Evolutionary conservation across 2,113 vertebrate species (phyloP).

Genomic region (Formicarius rufipectus): DNA sequence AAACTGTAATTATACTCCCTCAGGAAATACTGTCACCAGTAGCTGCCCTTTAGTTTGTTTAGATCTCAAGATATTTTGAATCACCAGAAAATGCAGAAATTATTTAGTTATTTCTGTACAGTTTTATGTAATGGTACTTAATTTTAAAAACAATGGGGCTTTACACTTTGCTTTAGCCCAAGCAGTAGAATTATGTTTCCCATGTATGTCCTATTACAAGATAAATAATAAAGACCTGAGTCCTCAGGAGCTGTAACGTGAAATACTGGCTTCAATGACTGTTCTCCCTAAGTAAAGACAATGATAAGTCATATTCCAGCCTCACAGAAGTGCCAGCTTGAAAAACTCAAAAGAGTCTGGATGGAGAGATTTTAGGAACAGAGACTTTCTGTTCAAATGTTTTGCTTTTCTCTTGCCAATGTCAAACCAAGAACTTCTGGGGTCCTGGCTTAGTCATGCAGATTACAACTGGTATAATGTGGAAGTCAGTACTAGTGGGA

Average conservation of each 20-base stretch:
- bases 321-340: not conserved
- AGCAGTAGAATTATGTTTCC: not conserved
- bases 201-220: not conserved
- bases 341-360: not conserved
- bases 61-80: not conserved
- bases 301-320: not conserved
- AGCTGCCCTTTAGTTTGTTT: not conserved
- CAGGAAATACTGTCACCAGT: not conserved
- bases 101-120: not conserved
- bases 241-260: not conserved
- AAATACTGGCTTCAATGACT: not conserved
- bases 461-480: not conserved
- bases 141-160: not conserved
- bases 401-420: not conserved
- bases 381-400: not conserved
- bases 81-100: not conserved
- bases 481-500: not conserved
- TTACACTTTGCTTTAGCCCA: not conserved
- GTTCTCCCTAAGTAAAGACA: not conserved
- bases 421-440: not conserved
- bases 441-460: not conserved
- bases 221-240: not conserved
- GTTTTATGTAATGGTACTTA: not conserved
- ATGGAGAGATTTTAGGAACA: not conserved
- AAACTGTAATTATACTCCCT: not conserved